Conservation (phyloP, 2,888 invertebrate species). For the Macrosoma leucophasiata region DNA sequence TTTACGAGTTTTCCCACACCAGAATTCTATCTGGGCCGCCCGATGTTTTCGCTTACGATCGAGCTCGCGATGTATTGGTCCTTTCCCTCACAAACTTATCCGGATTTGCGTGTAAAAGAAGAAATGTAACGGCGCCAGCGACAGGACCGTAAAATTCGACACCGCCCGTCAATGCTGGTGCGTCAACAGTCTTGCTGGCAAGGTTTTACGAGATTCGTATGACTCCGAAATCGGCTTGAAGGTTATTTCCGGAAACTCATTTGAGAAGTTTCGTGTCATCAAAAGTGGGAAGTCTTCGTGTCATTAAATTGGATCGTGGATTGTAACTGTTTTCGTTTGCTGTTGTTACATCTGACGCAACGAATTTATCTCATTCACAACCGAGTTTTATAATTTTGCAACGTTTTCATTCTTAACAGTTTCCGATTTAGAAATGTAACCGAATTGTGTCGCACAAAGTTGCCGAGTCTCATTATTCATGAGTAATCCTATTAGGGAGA, state of each 20-base stretch:
- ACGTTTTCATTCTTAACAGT: no score
- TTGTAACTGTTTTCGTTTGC: slow-evolving; percentile 30
- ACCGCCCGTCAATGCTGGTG: slow-evolving; percentile 46
- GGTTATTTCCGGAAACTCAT: slow-evolving; percentile 56
- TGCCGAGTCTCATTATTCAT: background rate
- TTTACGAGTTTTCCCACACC: slow-evolving; percentile 47
- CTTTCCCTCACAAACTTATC: slow-evolving; percentile 44
- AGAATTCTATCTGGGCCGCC: slow-evolving; percentile 37
- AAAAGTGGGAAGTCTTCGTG: slow-evolving; percentile 45
- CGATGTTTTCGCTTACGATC: slow-evolving; percentile 43
- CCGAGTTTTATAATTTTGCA: no score
- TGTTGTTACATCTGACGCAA: slow-evolving; percentile 20
- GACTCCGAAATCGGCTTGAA: slow-evolving; percentile 52
- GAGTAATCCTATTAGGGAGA: slow-evolving; percentile 34
- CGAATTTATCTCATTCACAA: slow-evolving; percentile 7
- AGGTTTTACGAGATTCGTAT: slow-evolving; percentile 65
- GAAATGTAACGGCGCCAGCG: slow-evolving; percentile 58
- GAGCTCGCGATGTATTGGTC: slow-evolving; percentile 52
- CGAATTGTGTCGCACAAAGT: no score
- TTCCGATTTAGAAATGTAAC: no score
- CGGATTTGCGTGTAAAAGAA: slow-evolving; percentile 57
- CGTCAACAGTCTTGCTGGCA: slow-evolving; percentile 40
- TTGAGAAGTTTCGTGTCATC: slow-evolving; percentile 60
- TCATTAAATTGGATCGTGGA: slow-evolving; percentile 38
- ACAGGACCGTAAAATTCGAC: slow-evolving; percentile 57